phyloP scores from a whole-genome alignment of 2,888 invertebrate species.

The Nebria brevicollis region DNA sequence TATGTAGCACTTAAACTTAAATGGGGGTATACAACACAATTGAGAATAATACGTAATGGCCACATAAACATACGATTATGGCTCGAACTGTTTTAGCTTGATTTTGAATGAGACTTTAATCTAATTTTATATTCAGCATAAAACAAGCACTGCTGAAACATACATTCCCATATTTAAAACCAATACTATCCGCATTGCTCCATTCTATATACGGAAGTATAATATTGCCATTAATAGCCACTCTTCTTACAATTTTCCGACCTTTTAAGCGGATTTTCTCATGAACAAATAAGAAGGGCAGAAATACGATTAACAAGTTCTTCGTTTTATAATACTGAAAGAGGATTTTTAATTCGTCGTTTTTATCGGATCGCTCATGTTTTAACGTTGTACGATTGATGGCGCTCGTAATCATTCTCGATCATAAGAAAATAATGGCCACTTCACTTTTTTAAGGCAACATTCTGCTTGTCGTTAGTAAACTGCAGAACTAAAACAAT shows the following conservation, averaged over 20 bases:
- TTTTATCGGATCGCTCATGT: not conserved
- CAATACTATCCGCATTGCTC: too few relatives aligned
- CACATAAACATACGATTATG: not conserved
- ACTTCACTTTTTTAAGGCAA: slow-evolving; percentile 18
- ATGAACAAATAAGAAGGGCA: too few relatives aligned
- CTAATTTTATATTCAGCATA: too few relatives aligned
- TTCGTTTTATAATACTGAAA: not conserved
- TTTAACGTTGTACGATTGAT: slow-evolving; percentile 22
- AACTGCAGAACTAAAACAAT: too few relatives aligned
- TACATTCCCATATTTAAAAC: too few relatives aligned
- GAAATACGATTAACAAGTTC: too few relatives aligned
- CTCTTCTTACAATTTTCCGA: too few relatives aligned
- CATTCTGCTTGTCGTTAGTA: not conserved
- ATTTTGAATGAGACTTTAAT: too few relatives aligned
- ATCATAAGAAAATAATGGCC: slow-evolving; percentile 29
- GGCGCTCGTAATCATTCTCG: slow-evolving; percentile 8
- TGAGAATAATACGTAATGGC: not conserved
- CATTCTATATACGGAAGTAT: too few relatives aligned
- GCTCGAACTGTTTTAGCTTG: not conserved
- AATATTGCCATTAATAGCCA: too few relatives aligned
- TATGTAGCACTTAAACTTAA: slow-evolving; percentile 13
- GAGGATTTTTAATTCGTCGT: slow-evolving; percentile 2
- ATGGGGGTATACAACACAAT: slow-evolving; percentile 1
- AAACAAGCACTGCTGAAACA: too few relatives aligned
- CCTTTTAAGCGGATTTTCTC: too few relatives aligned